These are phyloP conservation scores for Machimus atricapillus DNA, from an alignment of 2,888 invertebrate genomes.

Conservation along the genomic window DNA sequence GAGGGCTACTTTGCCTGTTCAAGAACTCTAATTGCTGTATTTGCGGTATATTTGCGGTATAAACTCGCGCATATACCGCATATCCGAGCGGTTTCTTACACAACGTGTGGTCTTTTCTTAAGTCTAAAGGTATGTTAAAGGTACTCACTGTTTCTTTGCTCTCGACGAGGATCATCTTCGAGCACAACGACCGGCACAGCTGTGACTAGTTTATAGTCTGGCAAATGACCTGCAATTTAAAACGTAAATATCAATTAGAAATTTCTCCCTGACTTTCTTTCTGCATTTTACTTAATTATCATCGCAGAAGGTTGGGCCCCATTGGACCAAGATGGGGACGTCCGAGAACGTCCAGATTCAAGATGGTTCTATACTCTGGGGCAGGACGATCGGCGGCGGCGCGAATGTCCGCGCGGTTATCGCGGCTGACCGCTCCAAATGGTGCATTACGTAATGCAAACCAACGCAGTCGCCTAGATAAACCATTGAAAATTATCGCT, in stretches of 20 bases:
- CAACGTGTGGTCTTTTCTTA: slow-evolving; percentile 9
- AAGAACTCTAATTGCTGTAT: neutral
- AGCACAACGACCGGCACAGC: slow-evolving; percentile 80
- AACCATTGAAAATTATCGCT: neutral
- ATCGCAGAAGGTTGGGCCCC: neutral
- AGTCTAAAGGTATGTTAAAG: slow-evolving; percentile 35
- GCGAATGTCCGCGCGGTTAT: neutral
- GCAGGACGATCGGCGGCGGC: neutral
- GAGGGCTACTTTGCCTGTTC: neutral
- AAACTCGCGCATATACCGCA: neutral
- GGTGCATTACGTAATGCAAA: neutral
- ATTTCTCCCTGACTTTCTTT: neutral
- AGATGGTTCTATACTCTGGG: neutral
- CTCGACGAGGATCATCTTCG: slow-evolving; percentile 68
- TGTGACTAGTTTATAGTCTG: slow-evolving; percentile 77
- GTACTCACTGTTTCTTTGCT: slow-evolving; percentile 51
- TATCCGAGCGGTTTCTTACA: neutral
- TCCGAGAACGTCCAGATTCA: neutral
- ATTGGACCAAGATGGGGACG: neutral
- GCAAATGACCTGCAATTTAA: slow-evolving; percentile 58
- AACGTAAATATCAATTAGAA: slow-evolving; percentile 42
- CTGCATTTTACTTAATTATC: neutral
- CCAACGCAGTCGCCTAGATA: neutral
- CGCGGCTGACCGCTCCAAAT: neutral
- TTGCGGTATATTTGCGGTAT: neutral